Evolutionary conservation across 2,888 invertebrate genomes (phyloP).

Genomic region (Drosophila neonasuta): DNA sequence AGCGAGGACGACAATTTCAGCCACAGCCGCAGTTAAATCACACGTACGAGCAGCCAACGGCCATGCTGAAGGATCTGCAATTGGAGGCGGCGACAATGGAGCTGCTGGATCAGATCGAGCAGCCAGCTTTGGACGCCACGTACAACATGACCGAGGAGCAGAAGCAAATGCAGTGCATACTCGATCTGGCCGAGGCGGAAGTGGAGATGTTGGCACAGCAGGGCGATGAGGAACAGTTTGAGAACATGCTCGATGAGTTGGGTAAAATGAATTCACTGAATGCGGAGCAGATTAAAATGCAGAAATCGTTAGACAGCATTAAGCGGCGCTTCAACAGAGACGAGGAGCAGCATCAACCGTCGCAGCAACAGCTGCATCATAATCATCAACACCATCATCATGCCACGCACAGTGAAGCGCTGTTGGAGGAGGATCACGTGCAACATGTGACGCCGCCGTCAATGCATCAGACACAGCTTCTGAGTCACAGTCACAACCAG

Average conservation of each 20-base stretch:
- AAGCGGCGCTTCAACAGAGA: conserved; percentile 79
- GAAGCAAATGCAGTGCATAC: conserved; percentile 75
- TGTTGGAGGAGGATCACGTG: conserved; percentile 13
- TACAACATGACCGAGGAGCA: conserved; percentile 62
- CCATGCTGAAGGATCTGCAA: conserved; percentile 19
- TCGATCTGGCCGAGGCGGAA: conserved; percentile 76
- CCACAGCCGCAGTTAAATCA: conserved; percentile 50
- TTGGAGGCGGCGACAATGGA: conserved; percentile 63
- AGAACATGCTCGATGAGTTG: conserved; percentile 79
- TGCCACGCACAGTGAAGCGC: neutral
- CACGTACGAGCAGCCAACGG: conserved; percentile 66
- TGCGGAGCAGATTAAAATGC: conserved; percentile 80
- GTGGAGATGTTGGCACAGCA: conserved; percentile 78
- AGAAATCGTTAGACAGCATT: conserved; percentile 81
- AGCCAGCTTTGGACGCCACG: conserved; percentile 73
- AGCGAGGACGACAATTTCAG: conserved; percentile 14
- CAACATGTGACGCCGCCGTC: conserved; percentile 26
- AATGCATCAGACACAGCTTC: conserved; percentile 21
- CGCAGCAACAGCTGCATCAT: conserved; percentile 7
- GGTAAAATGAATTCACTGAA: conserved; percentile 74
- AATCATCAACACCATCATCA: conserved; percentile 1
- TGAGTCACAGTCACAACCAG: conserved; percentile 31
- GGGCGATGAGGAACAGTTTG: conserved; percentile 80
- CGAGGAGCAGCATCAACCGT: conserved; percentile 40
- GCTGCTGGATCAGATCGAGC: conserved; percentile 73